Conservation (phyloP, 2,113 vertebrate species). For the Thoracochromis brauschi region DNA sequence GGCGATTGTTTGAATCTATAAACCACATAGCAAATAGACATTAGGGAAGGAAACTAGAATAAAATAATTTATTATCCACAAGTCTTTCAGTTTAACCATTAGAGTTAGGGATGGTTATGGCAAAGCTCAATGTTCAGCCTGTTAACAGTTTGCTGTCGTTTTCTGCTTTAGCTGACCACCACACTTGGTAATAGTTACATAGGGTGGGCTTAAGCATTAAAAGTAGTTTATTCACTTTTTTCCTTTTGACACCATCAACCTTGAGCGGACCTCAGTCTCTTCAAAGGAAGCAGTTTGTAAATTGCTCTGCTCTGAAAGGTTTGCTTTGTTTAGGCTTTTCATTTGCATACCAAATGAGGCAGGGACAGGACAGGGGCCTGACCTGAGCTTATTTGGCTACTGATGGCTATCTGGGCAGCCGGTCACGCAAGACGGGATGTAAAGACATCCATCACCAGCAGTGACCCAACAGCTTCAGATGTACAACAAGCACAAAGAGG, state of each 20-base stretch:
- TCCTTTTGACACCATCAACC: neutral
- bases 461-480: neutral
- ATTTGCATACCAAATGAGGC: slow-evolving; percentile 77
- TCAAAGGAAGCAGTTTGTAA: slow-evolving; percentile 40
- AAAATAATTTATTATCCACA: neutral
- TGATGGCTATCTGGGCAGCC: slow-evolving; percentile 68
- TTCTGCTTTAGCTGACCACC: neutral
- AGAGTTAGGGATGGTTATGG: neutral
- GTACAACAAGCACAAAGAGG: slow-evolving; percentile 2
- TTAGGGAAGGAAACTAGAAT: neutral
- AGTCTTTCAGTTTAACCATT: neutral
- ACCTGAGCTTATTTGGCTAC: slow-evolving; percentile 74
- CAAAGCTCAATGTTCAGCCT: neutral
- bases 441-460: slow-evolving; percentile 43
- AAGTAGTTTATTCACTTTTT: neutral
- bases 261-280: neutral
- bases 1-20: slow-evolving; percentile 9
- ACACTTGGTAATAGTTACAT: neutral
- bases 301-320: slow-evolving; percentile 58
- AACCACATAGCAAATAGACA: neutral
- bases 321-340: slow-evolving; percentile 66
- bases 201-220: neutral
- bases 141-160: neutral
- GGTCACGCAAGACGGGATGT: slow-evolving; percentile 67
- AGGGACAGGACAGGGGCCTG: slow-evolving; percentile 54